Percentiles rank a stretch among this genome's conserved stretches.
phyloP scores from a whole-genome alignment of 2,113 vertebrate species.

The Mionectes macconnelli region DNA sequence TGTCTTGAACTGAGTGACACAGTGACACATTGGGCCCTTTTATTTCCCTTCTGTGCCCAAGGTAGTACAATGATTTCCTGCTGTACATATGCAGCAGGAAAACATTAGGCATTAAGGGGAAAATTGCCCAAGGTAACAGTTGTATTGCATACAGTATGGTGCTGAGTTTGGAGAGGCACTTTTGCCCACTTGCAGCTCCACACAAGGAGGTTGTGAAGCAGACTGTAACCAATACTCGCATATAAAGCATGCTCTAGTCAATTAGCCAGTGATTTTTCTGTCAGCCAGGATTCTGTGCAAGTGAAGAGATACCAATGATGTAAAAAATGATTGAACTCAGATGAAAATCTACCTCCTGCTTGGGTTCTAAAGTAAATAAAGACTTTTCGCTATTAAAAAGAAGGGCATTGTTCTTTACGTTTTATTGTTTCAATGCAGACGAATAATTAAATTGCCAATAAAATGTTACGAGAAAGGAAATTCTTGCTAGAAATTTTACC shows the following conservation, averaged over 20 bases:
- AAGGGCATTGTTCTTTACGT: neutral
- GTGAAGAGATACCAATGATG: constrained; percentile 57
- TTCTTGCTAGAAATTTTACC: constrained; percentile 39
- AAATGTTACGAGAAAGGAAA: constrained; percentile 26
- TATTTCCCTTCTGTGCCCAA: neutral
- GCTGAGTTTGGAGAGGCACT: neutral
- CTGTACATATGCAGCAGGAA: neutral
- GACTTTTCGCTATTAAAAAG: constrained; percentile 40
- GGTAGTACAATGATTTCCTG: neutral
- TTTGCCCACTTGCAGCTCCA: neutral
- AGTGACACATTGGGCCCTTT: neutral
- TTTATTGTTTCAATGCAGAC: constrained; percentile 1
- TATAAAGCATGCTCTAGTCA: constrained; percentile 32
- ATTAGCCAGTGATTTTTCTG: constrained; percentile 65
- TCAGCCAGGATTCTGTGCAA: constrained; percentile 45
- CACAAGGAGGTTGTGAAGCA: neutral
- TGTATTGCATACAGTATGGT: neutral
- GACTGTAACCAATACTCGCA: neutral
- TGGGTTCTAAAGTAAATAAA: constrained; percentile 67
- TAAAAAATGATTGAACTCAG: constrained; percentile 66
- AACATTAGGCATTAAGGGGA: neutral
- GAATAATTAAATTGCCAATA: constrained; percentile 41
- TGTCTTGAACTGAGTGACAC: rapidly evolving
- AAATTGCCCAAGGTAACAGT: neutral
- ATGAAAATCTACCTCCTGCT: constrained; percentile 67